Evolutionary conservation across 2,888 invertebrate species (phyloP), one percentile per base, ranked within the genome.

Genomic region (Heteropelma amictum): DNA sequence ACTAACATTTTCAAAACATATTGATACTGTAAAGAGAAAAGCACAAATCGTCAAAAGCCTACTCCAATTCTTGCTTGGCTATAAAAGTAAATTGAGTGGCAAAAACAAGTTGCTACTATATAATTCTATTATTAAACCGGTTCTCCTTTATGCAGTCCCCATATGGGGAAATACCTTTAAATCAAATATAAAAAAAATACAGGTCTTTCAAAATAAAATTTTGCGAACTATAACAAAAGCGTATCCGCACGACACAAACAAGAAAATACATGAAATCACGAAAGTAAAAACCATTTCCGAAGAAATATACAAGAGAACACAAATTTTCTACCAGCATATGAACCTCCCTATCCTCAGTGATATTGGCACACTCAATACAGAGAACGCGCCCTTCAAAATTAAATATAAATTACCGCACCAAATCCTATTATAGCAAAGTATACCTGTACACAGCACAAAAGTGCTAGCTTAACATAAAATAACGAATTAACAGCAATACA

Each of bases 61-160:
- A 1, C 28, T 69, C 7, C 42, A 60, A 19, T 14, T 30, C 10
- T 30, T 69, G 2, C 26, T 69, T 2, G 12, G 8, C 4, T 38
- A 23, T 38, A 60, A 58, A 23, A 69, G 69, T 10, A 21, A 19
- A 38, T 12, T 69, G 4, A 40, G 28, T 8, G 2, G n/a, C n/a
- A 60, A 69, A 51, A 60, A 69, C 21, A 69, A 60, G 38, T 5
- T 61, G 4, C 12, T 69, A 17, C 10, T 69, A 1, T 60, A 60
- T 38, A 60, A 69, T n/a, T 26, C 51, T 0, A 60, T 69, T 3
- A 69, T 69, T 2, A 61, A 61, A 42, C 69, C 61, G 6, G 10
- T 53, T 17, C 6, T 61, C 26, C 42, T 69, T 2, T 69, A 69
- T 26, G 69, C 60, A 7, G 26, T 61, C n/a, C 53, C 54, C 0